Evolutionary conservation across 2,113 vertebrate genomes (phyloP).

Genomic region (Neolamprologus toae): DNA sequence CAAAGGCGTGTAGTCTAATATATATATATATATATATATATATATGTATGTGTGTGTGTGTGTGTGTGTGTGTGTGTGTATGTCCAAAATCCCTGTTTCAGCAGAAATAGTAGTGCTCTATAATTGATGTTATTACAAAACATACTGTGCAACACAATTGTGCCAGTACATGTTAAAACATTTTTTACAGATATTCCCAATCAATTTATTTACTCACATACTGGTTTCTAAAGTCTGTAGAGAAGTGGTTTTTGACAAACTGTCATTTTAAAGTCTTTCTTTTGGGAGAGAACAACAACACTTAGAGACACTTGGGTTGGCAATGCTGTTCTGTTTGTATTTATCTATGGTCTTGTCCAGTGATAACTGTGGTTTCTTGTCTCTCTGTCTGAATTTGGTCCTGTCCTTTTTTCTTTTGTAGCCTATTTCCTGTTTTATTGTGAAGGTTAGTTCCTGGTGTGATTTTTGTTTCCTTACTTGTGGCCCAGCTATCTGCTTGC

Average conservation of each 20-base stretch:
- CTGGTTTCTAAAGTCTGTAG: neutral
- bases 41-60: fast-evolving
- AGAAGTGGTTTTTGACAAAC: neutral
- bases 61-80: neutral
- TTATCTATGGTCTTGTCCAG: neutral
- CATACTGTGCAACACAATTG: neutral
- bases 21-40: fast-evolving
- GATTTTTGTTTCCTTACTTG: neutral
- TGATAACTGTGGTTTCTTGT: neutral
- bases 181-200: neutral
- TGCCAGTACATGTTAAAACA: neutral
- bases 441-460: neutral
- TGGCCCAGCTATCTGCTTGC: neutral
- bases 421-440: neutral
- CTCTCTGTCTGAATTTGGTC: neutral
- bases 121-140: neutral
- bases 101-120: neutral
- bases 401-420: neutral
- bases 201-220: neutral
- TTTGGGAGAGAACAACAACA: neutral
- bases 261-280: neutral
- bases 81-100: neutral
- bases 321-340: neutral
- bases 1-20: no score
- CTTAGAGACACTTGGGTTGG: neutral